Evolutionary conservation across 2,113 vertebrate genomes (phyloP).

Genomic region (Apistogramma diplotaenia): DNA sequence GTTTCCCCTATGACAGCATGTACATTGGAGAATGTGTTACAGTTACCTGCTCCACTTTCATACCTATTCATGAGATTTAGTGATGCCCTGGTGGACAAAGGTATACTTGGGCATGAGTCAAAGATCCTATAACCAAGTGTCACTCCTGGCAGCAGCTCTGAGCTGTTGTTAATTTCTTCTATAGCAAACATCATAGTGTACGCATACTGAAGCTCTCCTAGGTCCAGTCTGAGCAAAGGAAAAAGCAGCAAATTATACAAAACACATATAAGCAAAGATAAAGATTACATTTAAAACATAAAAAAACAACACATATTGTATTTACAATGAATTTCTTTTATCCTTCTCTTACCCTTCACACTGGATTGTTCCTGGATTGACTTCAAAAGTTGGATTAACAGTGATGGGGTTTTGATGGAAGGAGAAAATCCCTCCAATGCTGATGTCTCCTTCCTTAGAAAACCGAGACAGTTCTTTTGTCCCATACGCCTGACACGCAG

Average conservation of each 20-base stretch:
- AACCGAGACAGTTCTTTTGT: slow-evolving; percentile 72
- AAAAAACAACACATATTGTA: neutral
- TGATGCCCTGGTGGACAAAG: slow-evolving; percentile 73
- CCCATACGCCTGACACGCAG: slow-evolving; percentile 68
- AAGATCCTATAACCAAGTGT: slow-evolving; percentile 78
- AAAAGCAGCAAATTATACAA: neutral
- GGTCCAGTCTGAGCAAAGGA: slow-evolving; percentile 64
- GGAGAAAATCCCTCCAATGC: slow-evolving; percentile 80
- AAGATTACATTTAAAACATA: neutral
- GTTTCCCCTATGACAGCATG: slow-evolving; percentile 78
- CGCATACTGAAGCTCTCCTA: slow-evolving; percentile 75
- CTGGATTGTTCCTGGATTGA: slow-evolving; percentile 67
- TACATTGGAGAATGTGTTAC: slow-evolving; percentile 59
- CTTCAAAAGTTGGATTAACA: slow-evolving; percentile 62
- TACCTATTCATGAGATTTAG: slow-evolving; percentile 74
- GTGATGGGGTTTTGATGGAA: slow-evolving; percentile 74
- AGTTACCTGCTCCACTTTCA: slow-evolving; percentile 34
- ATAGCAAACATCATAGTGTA: slow-evolving; percentile 80
- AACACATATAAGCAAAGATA: neutral
- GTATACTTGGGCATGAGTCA: slow-evolving; percentile 76
- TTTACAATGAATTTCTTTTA: neutral
- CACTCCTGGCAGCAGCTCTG: slow-evolving; percentile 69
- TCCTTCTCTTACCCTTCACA: slow-evolving; percentile 73
- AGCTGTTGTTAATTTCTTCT: slow-evolving; percentile 78
- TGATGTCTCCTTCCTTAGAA: slow-evolving; percentile 75